Base-by-base conservation (phyloP, 2,888 invertebrate species). In the Tenthredo amoena region DNA sequence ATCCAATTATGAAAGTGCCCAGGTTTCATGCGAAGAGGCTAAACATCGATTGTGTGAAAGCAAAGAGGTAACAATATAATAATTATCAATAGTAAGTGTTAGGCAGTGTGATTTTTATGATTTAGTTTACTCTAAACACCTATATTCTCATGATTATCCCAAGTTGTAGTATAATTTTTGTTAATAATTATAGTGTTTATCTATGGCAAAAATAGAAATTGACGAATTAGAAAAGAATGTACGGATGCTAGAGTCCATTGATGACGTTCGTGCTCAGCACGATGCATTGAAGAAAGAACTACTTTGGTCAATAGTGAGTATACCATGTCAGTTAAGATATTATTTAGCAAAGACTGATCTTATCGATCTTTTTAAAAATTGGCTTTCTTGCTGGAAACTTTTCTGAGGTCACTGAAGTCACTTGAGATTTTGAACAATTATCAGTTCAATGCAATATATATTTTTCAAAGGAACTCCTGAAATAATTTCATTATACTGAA, bases 241-340 rank as follows among this genome's bases (percentile, higher is more conserved):
- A 88, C 95, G 95, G 62, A 94, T 94, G 81, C 91, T 96, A 62
- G 94, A 95, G 86, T 95, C 95, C 0, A 93, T 95, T 0, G 95
- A 95, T 85, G 94, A 95, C 77, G 93, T 95, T 18, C 94, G 95
- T 85, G 91, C 93, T 3, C 94, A 95, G 87, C 93, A 95, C 72
- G 91, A 93, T 71, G 88, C 91, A 0, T 90, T 96, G 9, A 94
- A 96, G 88, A 94, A 95, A 87, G 96, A 96, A 91, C 94, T 95
- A 86, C 94, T 94, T 37, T 95, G 95, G 95, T 90, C 92, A 18
- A 81, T 43, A 40, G 93, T 93, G 55, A 88, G 88, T 88, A 84
- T 85, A 71, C 72, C 37, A 76, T 9, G 71, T 82, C 47, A 31
- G 68, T 21, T 43, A 26, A 7, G 31, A 15, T 18, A 81, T 50